phyloP scores from a whole-genome alignment of 2,888 invertebrate genomes.

The Nomada fabriciana region DNA sequence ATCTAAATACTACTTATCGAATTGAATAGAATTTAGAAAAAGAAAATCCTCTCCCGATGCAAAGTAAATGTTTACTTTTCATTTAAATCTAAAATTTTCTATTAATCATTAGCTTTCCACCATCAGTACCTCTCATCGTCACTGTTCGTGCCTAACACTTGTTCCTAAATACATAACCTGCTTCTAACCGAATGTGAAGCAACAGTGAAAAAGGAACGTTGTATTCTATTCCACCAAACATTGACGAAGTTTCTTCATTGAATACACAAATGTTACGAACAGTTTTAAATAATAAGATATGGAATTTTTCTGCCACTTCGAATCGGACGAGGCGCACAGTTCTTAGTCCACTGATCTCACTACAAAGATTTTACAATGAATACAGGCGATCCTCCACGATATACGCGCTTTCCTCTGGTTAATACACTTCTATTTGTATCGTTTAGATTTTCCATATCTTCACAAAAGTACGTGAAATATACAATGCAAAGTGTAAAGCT shows the following conservation, averaged over 20 bases:
- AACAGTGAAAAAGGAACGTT: background rate
- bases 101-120: background rate
- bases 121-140: conserved; percentile 5
- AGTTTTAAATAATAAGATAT: conserved; percentile 9
- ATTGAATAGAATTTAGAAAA: background rate
- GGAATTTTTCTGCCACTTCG: conserved; percentile 10
- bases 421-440: conserved; percentile 28
- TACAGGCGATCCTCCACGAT: conserved; percentile 74
- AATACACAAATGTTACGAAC: conserved; percentile 34
- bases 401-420: conserved; percentile 82
- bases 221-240: background rate
- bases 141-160: conserved; percentile 8
- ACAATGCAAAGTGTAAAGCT: background rate
- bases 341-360: conserved; percentile 20
- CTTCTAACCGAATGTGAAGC: background rate
- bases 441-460: background rate
- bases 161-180: conserved; percentile 42
- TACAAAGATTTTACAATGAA: background rate
- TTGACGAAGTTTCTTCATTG: background rate
- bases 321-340: conserved; percentile 4
- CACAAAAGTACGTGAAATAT: background rate
- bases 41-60: no score
- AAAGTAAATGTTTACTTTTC: background rate
- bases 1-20: background rate
- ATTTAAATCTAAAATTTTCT: background rate